These are phyloP conservation scores for Salarias fasciatus DNA, from an alignment of 2,797 vertebrate genomes.

Conservation along the genomic window DNA sequence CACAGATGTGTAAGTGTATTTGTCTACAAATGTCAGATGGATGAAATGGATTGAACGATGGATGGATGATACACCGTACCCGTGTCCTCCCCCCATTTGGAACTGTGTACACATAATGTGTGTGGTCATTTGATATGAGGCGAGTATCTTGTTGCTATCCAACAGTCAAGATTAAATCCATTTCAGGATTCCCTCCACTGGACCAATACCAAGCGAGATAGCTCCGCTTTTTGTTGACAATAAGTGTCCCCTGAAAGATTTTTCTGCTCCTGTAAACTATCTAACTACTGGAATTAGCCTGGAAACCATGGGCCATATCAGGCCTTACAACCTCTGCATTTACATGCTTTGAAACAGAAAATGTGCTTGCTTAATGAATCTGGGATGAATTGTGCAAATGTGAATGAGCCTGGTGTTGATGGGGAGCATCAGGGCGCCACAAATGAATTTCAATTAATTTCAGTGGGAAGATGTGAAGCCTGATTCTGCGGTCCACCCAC, in stretches of 20 bases:
- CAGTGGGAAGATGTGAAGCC: slow-evolving; percentile 47
- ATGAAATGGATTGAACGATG: no score
- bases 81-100: no score
- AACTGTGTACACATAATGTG: no score
- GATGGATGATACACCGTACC: no score
- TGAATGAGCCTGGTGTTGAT: slow-evolving; percentile 54
- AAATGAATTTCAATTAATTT: slow-evolving; percentile 73
- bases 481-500: slow-evolving; percentile 64
- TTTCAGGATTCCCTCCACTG: slow-evolving; percentile 2
- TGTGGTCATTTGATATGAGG: neutral
- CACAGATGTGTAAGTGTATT: no score
- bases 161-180: neutral
- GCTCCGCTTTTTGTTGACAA: slow-evolving; percentile 7
- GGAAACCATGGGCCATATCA: slow-evolving; percentile 9
- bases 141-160: neutral
- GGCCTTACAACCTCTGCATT: slow-evolving; percentile 9
- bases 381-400: slow-evolving; percentile 32
- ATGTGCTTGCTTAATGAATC: slow-evolving; percentile 31
- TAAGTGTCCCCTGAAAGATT: neutral
- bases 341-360: slow-evolving; percentile 28
- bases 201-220: neutral
- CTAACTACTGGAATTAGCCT: neutral
- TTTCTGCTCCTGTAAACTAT: slow-evolving; percentile 2
- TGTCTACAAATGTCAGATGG: no score
- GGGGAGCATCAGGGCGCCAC: slow-evolving; percentile 55